Evolutionary conservation across 2,797 vertebrate species (phyloP).

Genomic region (Acrocephalus scirpaceus): DNA sequence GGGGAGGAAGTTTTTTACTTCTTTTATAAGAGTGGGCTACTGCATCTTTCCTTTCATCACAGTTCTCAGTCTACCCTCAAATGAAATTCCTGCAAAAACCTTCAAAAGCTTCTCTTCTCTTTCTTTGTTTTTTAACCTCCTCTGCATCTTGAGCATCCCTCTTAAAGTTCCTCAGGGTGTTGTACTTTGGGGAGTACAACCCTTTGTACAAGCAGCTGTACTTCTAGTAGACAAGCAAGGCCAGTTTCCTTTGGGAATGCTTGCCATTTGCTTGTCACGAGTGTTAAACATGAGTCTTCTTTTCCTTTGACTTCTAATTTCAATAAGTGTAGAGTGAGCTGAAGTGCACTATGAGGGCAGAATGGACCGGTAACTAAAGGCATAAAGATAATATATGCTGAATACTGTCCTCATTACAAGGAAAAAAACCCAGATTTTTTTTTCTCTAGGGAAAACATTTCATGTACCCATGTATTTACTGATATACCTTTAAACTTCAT

Average conservation of each 20-base stretch:
- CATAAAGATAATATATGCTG: not conserved
- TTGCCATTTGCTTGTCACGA: not conserved
- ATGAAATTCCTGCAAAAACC: not conserved
- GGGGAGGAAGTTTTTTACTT: conserved; percentile 29
- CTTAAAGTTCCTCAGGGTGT: not conserved
- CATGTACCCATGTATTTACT: not conserved
- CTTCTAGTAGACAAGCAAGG: not conserved
- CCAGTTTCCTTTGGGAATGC: not conserved
- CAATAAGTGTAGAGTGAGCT: not conserved
- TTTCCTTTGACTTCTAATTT: not conserved
- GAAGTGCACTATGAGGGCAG: not conserved
- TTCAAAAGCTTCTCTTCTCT: conserved; percentile 25
- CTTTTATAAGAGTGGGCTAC: not conserved
- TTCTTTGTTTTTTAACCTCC: not conserved
- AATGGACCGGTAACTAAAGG: not conserved
- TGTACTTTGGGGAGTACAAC: not conserved
- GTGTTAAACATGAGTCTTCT: not conserved
- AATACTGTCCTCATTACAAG: not conserved
- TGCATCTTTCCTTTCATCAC: not conserved
- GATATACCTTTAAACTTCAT: not conserved
- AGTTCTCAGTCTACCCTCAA: not conserved
- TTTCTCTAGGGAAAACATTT: not conserved
- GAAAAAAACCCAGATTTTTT: not conserved
- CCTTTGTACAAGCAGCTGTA: not conserved
- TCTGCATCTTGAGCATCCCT: not conserved